Percentiles rank a stretch among this genome's conserved stretches.
Conservation (phyloP, 2,888 invertebrate species). For the Willowsia nigromaculata region DNA sequence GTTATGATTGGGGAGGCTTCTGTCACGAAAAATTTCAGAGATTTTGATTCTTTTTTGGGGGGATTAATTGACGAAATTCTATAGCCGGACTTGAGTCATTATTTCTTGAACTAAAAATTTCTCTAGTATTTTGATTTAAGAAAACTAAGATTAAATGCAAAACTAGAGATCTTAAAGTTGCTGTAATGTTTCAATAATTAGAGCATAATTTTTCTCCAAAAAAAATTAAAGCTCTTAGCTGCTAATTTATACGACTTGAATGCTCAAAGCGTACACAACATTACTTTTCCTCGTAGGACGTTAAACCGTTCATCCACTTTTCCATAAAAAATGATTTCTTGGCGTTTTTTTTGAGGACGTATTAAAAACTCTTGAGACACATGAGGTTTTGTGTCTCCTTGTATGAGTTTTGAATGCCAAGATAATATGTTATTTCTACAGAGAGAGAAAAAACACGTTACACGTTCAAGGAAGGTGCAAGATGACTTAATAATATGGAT, state of each 20-base stretch:
- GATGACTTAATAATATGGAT: slow-evolving; percentile 39
- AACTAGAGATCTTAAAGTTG: too few species aligned
- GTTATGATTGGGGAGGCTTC: neutral
- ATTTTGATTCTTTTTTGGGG: neutral
- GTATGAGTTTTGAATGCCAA: neutral
- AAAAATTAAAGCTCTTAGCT: slow-evolving; percentile 19
- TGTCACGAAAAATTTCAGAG: neutral
- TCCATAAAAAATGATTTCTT: slow-evolving; percentile 54
- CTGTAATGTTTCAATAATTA: too few species aligned
- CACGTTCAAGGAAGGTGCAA: slow-evolving; percentile 24
- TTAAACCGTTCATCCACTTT: slow-evolving; percentile 50
- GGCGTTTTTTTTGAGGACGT: neutral
- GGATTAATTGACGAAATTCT: neutral
- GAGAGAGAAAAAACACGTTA: neutral
- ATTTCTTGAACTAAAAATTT: too few species aligned
- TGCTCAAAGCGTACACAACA: neutral
- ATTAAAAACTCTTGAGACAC: neutral
- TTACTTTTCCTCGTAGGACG: slow-evolving; percentile 19
- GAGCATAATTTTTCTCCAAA: slow-evolving; percentile 2
- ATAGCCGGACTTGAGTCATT: neutral
- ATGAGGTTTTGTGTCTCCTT: neutral
- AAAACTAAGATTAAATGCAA: neutral
- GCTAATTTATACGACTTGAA: slow-evolving; percentile 54
- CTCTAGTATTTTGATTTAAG: neutral
- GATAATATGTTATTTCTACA: neutral